Percentiles rank a stretch among this genome's conserved stretches.
These are phyloP conservation scores for Oryzias melastigma DNA, from an alignment of 2,113 vertebrate species.

Conservation along the genomic window DNA sequence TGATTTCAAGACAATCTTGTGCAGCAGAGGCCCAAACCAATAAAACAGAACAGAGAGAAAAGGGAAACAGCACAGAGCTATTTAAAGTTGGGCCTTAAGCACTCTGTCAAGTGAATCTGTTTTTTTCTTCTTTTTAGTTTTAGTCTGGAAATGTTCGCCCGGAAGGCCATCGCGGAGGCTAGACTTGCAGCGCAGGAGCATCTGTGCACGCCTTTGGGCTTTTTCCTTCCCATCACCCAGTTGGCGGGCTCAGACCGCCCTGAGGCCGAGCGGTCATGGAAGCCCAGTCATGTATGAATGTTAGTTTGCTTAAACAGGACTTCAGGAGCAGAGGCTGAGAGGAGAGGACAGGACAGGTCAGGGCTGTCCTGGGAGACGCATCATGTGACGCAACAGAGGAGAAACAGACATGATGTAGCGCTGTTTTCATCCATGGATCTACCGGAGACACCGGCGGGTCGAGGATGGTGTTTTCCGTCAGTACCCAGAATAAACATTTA, in stretches of 20 bases:
- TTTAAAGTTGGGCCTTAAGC: constrained; percentile 63
- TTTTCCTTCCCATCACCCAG: constrained; percentile 61
- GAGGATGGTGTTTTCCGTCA: too few relatives aligned
- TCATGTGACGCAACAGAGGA: constrained; percentile 47
- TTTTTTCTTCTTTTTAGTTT: constrained; percentile 17
- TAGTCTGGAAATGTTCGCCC: constrained; percentile 46
- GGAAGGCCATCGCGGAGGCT: constrained; percentile 40
- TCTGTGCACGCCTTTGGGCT: constrained; percentile 63
- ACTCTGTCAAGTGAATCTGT: constrained; percentile 59
- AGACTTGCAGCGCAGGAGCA: constrained; percentile 63
- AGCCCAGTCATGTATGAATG: constrained; percentile 76
- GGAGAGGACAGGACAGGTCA: constrained; percentile 43
- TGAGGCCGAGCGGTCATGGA: constrained; percentile 65
- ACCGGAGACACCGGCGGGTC: too few relatives aligned
- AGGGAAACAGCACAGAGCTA: constrained; percentile 51
- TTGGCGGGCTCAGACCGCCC: constrained; percentile 63
- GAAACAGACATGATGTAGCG: background rate
- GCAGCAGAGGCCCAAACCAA: constrained; percentile 26
- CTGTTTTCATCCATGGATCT: too few relatives aligned
- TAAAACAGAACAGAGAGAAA: constrained; percentile 33
- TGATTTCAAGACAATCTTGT: constrained; percentile 7
- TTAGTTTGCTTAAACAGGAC: constrained; percentile 72
- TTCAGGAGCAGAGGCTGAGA: constrained; percentile 56
- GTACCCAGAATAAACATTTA: too few relatives aligned
- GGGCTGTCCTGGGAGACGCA: constrained; percentile 51